Evolutionary conservation across 2,113 vertebrate genomes (phyloP).

Genomic region (Camelus bactrianus): DNA sequence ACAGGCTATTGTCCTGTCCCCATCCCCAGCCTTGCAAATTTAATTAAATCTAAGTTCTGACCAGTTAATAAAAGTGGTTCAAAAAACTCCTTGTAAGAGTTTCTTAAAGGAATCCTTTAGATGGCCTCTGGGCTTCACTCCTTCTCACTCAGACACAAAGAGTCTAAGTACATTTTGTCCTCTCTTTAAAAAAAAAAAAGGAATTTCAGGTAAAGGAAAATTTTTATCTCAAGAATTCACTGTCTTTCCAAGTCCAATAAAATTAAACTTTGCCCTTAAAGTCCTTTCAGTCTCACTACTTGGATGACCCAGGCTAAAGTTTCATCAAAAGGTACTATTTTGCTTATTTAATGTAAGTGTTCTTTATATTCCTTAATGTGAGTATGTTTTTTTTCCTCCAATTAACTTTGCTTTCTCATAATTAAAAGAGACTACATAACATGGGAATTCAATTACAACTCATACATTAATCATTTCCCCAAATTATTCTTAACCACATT

Average conservation of each 20-base stretch:
- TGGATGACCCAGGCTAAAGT: constrained; percentile 12
- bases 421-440: constrained; percentile 14
- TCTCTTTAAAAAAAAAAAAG: constrained; percentile 73
- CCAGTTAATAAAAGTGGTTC: constrained; percentile 85
- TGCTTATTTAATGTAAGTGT: neutral
- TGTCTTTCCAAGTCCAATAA: constrained; percentile 70
- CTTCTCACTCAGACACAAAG: constrained; percentile 83
- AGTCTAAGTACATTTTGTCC: constrained; percentile 82
- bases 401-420: constrained; percentile 53
- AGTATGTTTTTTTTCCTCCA: neutral
- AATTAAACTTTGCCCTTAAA: constrained; percentile 78
- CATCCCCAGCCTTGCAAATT: constrained; percentile 78
- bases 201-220: constrained; percentile 68
- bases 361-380: neutral
- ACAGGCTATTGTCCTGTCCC: constrained; percentile 84
- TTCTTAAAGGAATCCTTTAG: constrained; percentile 79
- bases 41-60: constrained; percentile 89
- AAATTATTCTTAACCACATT: constrained; percentile 49
- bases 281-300: constrained; percentile 78
- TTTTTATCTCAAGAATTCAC: constrained; percentile 80
- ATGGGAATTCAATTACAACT: constrained; percentile 44
- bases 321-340: constrained; percentile 34
- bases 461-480: neutral
- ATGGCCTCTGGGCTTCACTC: constrained; percentile 81
- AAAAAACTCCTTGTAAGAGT: constrained; percentile 87